phyloP scores from a whole-genome alignment of 2,797 vertebrate genomes.

The Sus cebifrons region DNA sequence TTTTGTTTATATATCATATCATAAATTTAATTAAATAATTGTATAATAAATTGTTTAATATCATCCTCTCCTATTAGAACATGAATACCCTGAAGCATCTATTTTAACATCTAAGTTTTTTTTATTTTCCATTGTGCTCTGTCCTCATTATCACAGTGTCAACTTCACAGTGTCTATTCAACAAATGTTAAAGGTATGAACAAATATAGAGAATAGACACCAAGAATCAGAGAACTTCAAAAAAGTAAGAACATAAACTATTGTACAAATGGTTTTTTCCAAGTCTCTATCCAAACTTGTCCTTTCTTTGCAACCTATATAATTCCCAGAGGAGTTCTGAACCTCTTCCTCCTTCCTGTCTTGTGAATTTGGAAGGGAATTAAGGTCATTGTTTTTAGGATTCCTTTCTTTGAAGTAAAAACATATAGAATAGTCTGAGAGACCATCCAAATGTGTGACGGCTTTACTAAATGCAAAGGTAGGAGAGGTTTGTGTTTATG shows the following conservation, averaged over 20 bases:
- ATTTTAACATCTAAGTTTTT: background rate
- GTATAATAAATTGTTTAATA: background rate
- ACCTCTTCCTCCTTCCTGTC: background rate
- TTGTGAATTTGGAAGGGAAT: background rate
- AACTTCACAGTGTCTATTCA: background rate
- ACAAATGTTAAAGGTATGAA: background rate
- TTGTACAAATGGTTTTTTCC: background rate
- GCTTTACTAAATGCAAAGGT: slow-evolving; percentile 2
- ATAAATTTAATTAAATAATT: slow-evolving; percentile 10
- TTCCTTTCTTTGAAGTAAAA: background rate
- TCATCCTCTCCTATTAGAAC: background rate
- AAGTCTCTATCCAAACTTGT: background rate
- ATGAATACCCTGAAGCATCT: background rate
- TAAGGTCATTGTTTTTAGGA: background rate
- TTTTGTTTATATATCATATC: background rate
- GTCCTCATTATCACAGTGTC: background rate
- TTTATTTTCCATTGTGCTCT: background rate
- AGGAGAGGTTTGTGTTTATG: background rate
- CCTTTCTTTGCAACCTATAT: background rate
- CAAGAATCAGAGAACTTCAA: background rate
- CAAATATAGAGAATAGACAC: background rate
- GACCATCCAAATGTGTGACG: background rate
- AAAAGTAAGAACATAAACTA: background rate
- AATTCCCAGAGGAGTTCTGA: background rate
- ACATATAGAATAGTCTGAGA: background rate